Conservation (phyloP, 2,797 vertebrate genomes). For the Parotocinclus haroldoi region DNA sequence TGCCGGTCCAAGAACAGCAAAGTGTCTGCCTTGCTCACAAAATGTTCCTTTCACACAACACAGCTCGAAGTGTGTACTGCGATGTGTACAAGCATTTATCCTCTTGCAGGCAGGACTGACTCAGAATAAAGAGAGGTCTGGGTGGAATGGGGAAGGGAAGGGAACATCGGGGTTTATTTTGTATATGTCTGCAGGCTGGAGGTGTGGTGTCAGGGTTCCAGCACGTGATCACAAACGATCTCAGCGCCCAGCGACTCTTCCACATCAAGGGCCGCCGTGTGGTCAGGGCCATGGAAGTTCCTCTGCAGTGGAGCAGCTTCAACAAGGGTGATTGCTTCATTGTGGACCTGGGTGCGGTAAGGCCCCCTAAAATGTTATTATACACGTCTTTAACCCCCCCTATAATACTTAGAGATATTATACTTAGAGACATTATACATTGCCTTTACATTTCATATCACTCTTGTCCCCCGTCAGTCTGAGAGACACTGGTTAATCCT, state of each 20-base stretch:
- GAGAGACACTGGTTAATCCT: too few species aligned
- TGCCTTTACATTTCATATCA: too few species aligned
- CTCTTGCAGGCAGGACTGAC: conserved; percentile 13
- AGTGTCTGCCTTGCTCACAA: not conserved
- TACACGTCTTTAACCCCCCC: too few species aligned
- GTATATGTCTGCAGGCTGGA: conserved; percentile 69
- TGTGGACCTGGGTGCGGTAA: conserved; percentile 82
- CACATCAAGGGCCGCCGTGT: conserved; percentile 86
- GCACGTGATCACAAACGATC: conserved; percentile 85
- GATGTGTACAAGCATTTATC: not conserved
- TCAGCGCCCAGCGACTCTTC: conserved; percentile 76
- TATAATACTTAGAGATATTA: too few species aligned
- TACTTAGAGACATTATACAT: too few species aligned
- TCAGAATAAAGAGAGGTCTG: conserved; percentile 13
- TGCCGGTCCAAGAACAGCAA: conserved; percentile 9
- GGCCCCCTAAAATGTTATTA: conserved; percentile 31
- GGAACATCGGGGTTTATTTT: not conserved
- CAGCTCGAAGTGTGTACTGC: not conserved
- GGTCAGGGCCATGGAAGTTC: conserved; percentile 83
- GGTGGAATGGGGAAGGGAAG: not conserved
- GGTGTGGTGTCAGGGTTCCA: conserved; percentile 86
- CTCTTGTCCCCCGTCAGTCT: too few species aligned
- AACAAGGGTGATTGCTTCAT: conserved; percentile 91
- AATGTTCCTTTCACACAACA: not conserved
- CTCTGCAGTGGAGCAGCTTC: conserved; percentile 82